These are phyloP conservation scores for Lordiphosa mommai DNA, from an alignment of 1,140 invertebrate genomes.

Conservation along the genomic window DNA sequence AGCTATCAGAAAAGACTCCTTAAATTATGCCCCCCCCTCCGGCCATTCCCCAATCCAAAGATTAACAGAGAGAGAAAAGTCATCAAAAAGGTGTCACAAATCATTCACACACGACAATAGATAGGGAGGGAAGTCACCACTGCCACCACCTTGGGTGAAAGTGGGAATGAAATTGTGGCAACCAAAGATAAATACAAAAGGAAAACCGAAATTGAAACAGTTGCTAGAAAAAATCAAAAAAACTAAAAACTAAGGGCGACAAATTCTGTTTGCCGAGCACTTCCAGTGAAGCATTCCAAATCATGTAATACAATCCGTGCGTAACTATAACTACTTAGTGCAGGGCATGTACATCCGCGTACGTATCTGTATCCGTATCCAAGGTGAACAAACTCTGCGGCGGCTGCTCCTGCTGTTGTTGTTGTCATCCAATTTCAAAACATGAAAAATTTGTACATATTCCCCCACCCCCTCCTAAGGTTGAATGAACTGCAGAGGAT, in stretches of 20 bases:
- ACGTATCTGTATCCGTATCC: conserved; percentile 22
- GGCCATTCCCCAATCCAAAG: conserved; percentile 20
- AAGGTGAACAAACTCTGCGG: conserved; percentile 66
- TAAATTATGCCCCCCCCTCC: conserved; percentile 6
- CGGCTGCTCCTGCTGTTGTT: conserved; percentile 22
- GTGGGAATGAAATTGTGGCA: conserved; percentile 64
- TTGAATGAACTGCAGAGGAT: conserved; percentile 56
- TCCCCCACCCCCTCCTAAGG: conserved; percentile 35
- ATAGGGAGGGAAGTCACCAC: background rate
- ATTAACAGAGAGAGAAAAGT: conserved; percentile 25
- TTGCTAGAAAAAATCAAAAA: conserved; percentile 63
- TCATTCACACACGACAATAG: conserved; percentile 46
- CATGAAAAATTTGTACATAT: conserved; percentile 66
- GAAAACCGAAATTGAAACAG: conserved; percentile 55
- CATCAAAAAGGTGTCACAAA: conserved; percentile 65
- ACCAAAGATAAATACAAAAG: conserved; percentile 58
- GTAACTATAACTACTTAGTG: conserved; percentile 71
- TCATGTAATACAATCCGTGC: conserved; percentile 72
- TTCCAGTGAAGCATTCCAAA: conserved; percentile 42
- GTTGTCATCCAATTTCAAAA: conserved; percentile 65
- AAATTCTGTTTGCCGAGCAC: conserved; percentile 3
- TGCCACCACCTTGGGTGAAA: conserved; percentile 28
- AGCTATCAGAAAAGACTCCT: conserved; percentile 15
- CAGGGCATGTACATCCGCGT: conserved; percentile 24
- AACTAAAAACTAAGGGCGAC: conserved; percentile 5